phyloP scores from a whole-genome alignment of 1,140 invertebrate genomes.

The Triops longicaudatus region DNA sequence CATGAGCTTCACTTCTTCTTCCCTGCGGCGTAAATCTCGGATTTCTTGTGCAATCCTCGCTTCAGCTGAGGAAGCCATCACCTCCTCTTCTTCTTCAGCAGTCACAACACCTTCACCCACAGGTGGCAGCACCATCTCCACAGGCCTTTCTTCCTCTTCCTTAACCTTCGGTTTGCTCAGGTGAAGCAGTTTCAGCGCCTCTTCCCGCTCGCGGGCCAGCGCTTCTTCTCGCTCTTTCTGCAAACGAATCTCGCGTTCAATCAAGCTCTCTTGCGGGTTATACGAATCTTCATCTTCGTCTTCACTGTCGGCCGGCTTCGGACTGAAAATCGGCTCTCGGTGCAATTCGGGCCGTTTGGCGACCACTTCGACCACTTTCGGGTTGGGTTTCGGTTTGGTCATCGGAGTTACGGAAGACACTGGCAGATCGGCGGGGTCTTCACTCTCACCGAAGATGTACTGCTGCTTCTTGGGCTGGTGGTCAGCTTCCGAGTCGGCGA shows the following conservation, averaged over 20 bases:
- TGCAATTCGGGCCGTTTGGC: background rate
- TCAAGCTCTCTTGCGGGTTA: conserved; percentile 37
- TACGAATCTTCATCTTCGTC: background rate
- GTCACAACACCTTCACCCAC: background rate
- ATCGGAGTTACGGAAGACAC: background rate
- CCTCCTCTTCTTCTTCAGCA: conserved; percentile 6
- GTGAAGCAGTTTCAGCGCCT: conserved; percentile 24
- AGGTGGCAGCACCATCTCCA: background rate
- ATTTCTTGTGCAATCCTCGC: conserved; percentile 31
- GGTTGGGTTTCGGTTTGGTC: conserved; percentile 13
- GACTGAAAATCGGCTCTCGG: background rate
- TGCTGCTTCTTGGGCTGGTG: background rate
- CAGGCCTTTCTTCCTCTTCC: background rate
- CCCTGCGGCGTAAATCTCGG: conserved; percentile 28
- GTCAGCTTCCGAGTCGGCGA: background rate
- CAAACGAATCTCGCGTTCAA: conserved; percentile 41
- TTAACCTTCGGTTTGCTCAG: conserved; percentile 2
- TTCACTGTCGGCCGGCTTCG: conserved; percentile 8
- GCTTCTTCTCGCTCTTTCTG: conserved; percentile 40
- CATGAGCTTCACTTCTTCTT: conserved; percentile 31
- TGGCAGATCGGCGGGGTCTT: background rate
- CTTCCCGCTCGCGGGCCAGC: conserved; percentile 33
- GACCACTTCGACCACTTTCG: conserved; percentile 13
- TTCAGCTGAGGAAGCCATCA: conserved; percentile 19
- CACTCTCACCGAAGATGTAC: background rate